A percentile compares a stretch with the other conserved stretches of the same genome.
Conservation (phyloP, 1,140 invertebrate genomes). For the Holcopasites calliopsidis region DNA sequence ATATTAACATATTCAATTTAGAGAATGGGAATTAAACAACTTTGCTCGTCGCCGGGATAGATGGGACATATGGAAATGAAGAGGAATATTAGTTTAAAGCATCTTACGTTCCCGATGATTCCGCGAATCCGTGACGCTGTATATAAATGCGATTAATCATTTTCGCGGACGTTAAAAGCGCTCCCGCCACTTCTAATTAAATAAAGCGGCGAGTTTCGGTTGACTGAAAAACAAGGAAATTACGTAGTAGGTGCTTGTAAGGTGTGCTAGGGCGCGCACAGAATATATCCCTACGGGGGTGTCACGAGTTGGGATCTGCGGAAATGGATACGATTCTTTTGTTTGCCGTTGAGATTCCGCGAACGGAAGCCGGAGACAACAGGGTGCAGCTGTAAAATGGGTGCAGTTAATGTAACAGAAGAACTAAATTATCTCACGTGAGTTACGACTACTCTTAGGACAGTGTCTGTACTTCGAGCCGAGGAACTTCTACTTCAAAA, state of each 20-base stretch:
- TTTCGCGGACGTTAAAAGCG: not conserved
- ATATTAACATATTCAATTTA: no score
- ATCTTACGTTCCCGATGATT: not conserved
- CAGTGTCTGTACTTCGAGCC: no score
- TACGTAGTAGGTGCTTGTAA: constrained; percentile 26
- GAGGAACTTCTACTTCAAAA: no score
- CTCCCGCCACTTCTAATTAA: constrained; percentile 20
- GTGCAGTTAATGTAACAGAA: constrained; percentile 18
- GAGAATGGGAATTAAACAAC: no score
- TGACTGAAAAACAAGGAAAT: constrained; percentile 37
- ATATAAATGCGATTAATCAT: constrained; percentile 6
- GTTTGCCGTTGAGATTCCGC: constrained; percentile 38
- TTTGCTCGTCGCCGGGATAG: no score
- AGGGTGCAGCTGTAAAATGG: constrained; percentile 29
- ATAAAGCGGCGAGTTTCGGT: constrained; percentile 38
- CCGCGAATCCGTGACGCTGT: not conserved
- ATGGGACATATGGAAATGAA: no score
- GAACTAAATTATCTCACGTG: constrained; percentile 24
- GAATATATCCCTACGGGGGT: constrained; percentile 22
- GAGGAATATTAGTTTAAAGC: no score
- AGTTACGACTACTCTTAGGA: constrained; percentile 16
- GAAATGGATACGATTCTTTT: constrained; percentile 45
- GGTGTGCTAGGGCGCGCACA: constrained; percentile 1
- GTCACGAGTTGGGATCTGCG: constrained; percentile 30
- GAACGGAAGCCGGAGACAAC: not conserved